These are phyloP conservation scores for Siphlonurus alternatus DNA, from an alignment of 2,888 invertebrate species.

Conservation along the genomic window DNA sequence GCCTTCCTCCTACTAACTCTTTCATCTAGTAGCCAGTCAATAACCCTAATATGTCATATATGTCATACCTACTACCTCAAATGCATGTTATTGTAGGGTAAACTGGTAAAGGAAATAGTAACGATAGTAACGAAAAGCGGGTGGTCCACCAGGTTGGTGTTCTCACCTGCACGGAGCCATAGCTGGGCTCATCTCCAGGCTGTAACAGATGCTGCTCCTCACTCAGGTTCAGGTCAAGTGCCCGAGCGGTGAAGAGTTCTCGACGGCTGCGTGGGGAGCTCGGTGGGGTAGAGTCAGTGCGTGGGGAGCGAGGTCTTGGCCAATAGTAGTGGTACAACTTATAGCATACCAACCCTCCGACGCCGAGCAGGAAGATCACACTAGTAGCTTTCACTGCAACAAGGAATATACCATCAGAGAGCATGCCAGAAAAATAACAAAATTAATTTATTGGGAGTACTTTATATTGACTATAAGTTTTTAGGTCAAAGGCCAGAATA, in stretches of 20 bases:
- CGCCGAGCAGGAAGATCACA: constrained; percentile 26
- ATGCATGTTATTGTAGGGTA: no score
- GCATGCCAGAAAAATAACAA: no score
- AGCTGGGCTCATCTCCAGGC: neutral
- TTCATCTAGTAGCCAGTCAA: no score
- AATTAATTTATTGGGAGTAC: no score
- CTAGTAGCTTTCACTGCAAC: constrained; percentile 27
- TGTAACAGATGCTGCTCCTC: constrained; percentile 10
- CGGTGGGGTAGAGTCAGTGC: neutral
- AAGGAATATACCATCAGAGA: constrained; percentile 7
- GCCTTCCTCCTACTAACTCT: no score
- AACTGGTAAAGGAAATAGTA: no score
- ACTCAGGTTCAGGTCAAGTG: neutral
- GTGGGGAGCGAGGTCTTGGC: constrained; percentile 8
- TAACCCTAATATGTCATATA: no score
- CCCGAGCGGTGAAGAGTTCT: neutral
- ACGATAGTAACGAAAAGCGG: no score
- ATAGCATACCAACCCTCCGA: constrained; percentile 27
- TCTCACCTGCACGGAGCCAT: neutral
- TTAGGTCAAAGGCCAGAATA: no score
- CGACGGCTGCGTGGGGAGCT: neutral
- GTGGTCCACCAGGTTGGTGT: no score
- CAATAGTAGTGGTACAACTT: constrained; percentile 21
- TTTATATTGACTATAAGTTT: no score
- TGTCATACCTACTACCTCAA: no score